Evolutionary conservation across 2,888 invertebrate species (phyloP), one percentile per base, ranked within the genome.

Genomic region (Odontothrips loti): DNA sequence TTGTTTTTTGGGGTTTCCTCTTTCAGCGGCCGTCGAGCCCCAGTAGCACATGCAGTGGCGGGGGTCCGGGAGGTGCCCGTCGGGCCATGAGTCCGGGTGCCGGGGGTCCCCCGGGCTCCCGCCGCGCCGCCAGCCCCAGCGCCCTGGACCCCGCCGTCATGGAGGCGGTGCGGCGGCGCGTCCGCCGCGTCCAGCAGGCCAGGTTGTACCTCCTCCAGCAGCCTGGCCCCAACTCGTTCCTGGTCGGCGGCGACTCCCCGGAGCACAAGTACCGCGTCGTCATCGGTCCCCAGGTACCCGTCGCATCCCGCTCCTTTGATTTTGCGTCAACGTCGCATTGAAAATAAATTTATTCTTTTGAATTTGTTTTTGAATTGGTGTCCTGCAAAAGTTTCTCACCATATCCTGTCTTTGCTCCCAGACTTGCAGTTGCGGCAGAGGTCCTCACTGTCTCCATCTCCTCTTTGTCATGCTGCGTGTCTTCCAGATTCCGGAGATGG

Each of bases 381-480:
- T n/a, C n/a, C n/a, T n/a, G n/a, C n/a, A n/a, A n/a, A n/a, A n/a
- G 34, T 43, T 6, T 2, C 34, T 43, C 3, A 43, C 34, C 3
- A 6, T 6, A 6, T 43, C 34, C 34, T 43, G 34, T 43, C 34
- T 43, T 6, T 43, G 34, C 6, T 6, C 34, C 6, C 85, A 88
- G 88, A 86, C 86, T 20, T 88, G 88, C 83, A 87, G 86, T 80
- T 88, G 88, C 85, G 87, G 87, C 8, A 86, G 86, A 78, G 86
- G 87, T 6, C 87, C 87, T 12, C 86, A 87, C 83, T 89, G 89
- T 84, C 86, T 88, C 29, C 89, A 89, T 84, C 84, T 89, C 0
- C 84, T 89, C 82, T 89, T 89, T 84, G 87, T 89, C 78, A 88
- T 89, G 88, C 85, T 89, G 82, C 84, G 88, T 80, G 88, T 89